Evolutionary conservation across 2,797 vertebrate species (phyloP), one percentile per base, ranked within the genome.

Genomic region (Epinephelus malabaricus): DNA sequence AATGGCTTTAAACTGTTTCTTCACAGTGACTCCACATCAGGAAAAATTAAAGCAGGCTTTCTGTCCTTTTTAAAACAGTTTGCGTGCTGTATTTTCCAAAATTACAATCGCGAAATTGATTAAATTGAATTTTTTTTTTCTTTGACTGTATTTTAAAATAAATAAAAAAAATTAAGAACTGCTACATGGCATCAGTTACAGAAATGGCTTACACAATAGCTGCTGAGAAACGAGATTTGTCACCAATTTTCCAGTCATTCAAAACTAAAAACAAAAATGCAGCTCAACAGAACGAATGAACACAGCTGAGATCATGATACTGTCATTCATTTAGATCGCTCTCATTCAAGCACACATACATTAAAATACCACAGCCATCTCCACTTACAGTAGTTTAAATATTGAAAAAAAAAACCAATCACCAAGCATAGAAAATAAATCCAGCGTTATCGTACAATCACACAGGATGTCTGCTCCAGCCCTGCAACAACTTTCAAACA

Each of bases 331-430:
- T 82, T 65, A 69, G 46, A 61, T 76, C 73, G 34, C 84, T 82
- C 58, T 77, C 87, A 86, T 73, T 71, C 82, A 84, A 70, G 51
- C 78, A 80, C 75, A 47, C 83, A 75, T 15, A 76, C 68, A 61
- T 69, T 60, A 67, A 83, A 71, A 85, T 58, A 73, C 60, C 77
- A 73, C 76, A 74, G 61, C 81, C 69, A 68, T 76, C 73, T 81
- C 77, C 71, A 70, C 60, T 88, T 84, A 93, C 91, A 94, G 89
- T 83, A 93, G 87, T 90, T 93, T 89, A 87, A 92, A 92, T 91
- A 89, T 80, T 64, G 68, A 51, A 54, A 38, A 51, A 40, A 73
- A 47, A 72, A 69, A 76, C 79, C 21, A 74, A 83, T 86, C 76
- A 85, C 38, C 74, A 81, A 86, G 64, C 77, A 71, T 73, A 79